Conservation (phyloP, 2,113 vertebrate genomes). For the Sinocyclocheilus anophthalmus region DNA sequence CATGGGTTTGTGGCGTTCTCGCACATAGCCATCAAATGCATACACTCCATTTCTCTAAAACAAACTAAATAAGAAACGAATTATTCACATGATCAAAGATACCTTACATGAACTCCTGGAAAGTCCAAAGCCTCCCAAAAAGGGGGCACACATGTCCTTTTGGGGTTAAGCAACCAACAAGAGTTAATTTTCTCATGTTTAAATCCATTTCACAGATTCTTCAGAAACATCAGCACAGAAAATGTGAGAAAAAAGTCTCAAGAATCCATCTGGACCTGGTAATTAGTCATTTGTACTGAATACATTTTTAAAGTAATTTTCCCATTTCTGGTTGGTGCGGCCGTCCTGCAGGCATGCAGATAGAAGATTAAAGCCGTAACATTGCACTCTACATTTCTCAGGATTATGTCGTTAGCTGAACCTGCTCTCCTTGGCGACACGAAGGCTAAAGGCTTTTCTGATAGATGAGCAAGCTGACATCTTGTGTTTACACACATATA, state of each 20-base stretch:
- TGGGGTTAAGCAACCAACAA: too few species aligned
- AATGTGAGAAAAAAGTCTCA: background rate
- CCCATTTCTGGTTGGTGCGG: background rate
- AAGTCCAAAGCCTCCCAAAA: background rate
- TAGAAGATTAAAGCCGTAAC: slow-evolving; percentile 11
- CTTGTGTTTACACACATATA: slow-evolving; percentile 27
- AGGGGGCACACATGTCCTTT: background rate
- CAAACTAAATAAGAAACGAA: background rate
- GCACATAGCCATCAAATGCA: background rate
- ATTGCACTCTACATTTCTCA: slow-evolving; percentile 51
- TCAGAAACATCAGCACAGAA: background rate
- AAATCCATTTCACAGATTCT: background rate
- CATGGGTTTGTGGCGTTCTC: background rate
- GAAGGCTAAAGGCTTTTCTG: slow-evolving; percentile 64
- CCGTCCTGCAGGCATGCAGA: slow-evolving; percentile 18
- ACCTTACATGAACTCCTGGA: background rate
- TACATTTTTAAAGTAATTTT: background rate
- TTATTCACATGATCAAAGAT: background rate
- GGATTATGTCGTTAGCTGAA: slow-evolving; percentile 55
- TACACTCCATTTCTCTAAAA: background rate
- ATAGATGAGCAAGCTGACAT: slow-evolving; percentile 63
- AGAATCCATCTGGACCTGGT: background rate
- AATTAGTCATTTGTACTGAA: background rate
- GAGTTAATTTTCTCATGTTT: background rate
- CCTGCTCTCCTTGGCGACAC: slow-evolving; percentile 64